These are phyloP conservation scores for Aricia agestis DNA, from an alignment of 1,140 invertebrate genomes.

Conservation along the genomic window DNA sequence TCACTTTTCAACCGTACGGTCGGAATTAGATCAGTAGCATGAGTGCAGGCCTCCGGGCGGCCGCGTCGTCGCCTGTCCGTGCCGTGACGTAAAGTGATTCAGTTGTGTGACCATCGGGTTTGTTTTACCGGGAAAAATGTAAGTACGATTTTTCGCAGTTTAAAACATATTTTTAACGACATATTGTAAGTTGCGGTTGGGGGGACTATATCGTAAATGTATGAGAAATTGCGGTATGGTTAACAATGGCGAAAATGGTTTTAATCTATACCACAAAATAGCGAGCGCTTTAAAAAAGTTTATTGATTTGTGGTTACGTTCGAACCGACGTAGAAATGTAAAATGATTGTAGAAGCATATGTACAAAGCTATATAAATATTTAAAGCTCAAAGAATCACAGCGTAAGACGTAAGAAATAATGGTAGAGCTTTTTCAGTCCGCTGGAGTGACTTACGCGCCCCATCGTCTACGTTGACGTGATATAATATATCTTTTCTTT, in stretches of 20 bases:
- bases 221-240: not conserved
- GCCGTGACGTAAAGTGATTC: constrained; percentile 30
- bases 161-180: not conserved
- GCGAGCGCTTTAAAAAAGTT: not conserved
- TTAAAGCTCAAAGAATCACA: not conserved
- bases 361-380: not conserved
- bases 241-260: constrained; percentile 7
- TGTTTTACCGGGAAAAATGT: constrained; percentile 8
- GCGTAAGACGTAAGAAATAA: not conserved
- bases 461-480: not conserved
- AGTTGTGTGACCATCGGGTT: constrained; percentile 16
- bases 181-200: not conserved
- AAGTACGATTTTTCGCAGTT: constrained; percentile 11
- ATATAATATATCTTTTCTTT: not conserved
- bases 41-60: constrained; percentile 37
- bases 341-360: too few species aligned
- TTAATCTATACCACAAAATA: not conserved
- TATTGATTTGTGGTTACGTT: not conserved
- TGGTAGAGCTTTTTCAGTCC: constrained; percentile 3
- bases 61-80: constrained; percentile 26
- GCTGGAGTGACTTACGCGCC: not conserved
- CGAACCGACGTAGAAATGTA: not conserved
- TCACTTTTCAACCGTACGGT: constrained; percentile 64
- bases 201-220: not conserved
- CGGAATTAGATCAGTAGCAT: constrained; percentile 68